Evolutionary conservation across 2,888 invertebrate genomes (phyloP).

Genomic region (Athalia cordata): DNA sequence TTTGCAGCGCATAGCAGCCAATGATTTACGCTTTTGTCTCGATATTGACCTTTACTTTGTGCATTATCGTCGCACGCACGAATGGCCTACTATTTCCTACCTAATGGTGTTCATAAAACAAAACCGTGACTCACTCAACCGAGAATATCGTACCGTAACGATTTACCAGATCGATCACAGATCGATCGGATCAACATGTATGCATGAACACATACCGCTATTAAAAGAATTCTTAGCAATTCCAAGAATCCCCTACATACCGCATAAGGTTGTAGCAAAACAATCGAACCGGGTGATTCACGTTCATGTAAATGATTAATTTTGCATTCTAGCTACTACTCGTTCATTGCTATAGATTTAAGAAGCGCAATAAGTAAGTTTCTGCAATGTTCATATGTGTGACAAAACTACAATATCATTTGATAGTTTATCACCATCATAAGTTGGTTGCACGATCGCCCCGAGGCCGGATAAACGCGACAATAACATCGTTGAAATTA

Average conservation of each 20-base stretch:
- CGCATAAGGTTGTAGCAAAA: too few relatives aligned
- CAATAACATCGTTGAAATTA: conserved; percentile 36
- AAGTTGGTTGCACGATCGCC: neutral
- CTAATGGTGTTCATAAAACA: neutral
- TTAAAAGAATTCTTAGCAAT: neutral
- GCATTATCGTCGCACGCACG: conserved; percentile 18
- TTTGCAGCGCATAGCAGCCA: neutral
- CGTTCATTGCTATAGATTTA: too few relatives aligned
- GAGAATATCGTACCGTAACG: neutral
- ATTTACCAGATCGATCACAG: neutral
- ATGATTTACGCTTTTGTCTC: conserved; percentile 1
- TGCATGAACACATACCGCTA: neutral
- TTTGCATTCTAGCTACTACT: too few relatives aligned
- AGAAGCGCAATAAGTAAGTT: too few relatives aligned
- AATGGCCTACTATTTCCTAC: neutral
- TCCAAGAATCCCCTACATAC: neutral
- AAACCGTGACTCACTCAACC: neutral
- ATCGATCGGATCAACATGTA: conserved; percentile 6
- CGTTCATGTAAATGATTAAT: too few relatives aligned
- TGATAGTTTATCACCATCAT: conserved; percentile 3
- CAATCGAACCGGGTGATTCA: too few relatives aligned
- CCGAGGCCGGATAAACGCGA: neutral
- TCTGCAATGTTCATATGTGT: too few relatives aligned
- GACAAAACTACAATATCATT: neutral
- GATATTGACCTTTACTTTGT: neutral